Evolutionary conservation across 2,113 vertebrate genomes (phyloP), one percentile per base, ranked within the genome.

Genomic region (Nannospalax galili): DNA sequence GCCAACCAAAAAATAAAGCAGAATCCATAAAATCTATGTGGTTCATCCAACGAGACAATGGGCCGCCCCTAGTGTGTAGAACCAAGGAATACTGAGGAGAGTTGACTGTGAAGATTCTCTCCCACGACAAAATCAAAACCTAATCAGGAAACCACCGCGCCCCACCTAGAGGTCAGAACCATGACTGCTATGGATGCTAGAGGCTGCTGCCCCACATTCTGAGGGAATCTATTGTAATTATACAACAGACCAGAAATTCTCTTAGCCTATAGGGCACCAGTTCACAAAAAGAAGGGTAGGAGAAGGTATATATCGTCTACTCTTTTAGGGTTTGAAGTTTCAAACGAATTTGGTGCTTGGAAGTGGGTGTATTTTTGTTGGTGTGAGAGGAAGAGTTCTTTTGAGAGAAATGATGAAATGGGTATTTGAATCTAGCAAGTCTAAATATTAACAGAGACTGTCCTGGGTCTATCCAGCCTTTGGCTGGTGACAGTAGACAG

Each of bases 131-230:
- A 79, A n/a, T 35, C 64, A 14, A 60, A 42, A 64, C 8, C 65
- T 84, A 52, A 72, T 65, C 10, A 78, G 17, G 75, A 65, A 65
- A 78, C 0, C 5, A 28, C 3, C 2, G 8, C 6, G 24, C 1
- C 7, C 56, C 9, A 14, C 9, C 3, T 60, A 32, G 26, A 1
- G 5, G 14, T 35, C 42, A 73, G 37, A 16, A 19, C 10, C 7
- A 4, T 20, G 30, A 45, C 24, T 35, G 7, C 6, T 37, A 3
- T 3, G 15, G 48, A 4, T 3, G 7, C 22, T 3, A 8, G 20
- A 35, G 16, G 8, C 5, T 32, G 69, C 3, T 8, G 30, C 1
- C 24, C 3, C 24, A 70, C 22, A 28, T 32, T 65, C 9, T 28
- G 16, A 32, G 30, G 52, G n/a, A 56, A 24, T 45, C 56, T 60